Evolutionary conservation across 2,797 vertebrate genomes (phyloP), one percentile per base, ranked within the genome.

Genomic region (Morelia viridis): DNA sequence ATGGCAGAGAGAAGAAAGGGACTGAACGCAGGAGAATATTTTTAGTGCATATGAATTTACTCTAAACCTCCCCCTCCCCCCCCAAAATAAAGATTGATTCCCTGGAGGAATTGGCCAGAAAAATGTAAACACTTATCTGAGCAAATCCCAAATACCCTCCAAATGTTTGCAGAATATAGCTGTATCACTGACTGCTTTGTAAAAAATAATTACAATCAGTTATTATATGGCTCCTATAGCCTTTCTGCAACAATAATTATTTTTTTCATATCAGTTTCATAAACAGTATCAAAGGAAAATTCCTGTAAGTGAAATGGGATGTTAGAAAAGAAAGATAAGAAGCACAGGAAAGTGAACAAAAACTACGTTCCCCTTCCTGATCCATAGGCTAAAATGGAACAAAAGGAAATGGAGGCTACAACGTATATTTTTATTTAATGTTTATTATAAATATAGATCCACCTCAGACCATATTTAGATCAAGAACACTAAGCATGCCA

Each of bases 211-310:
- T 13, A 71, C 15, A 12, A 50, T 85, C 53, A 60, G 86, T 26
- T 56, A 22, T 41, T 85, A n/a, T 89, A 58, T 86, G 56, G 28
- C 28, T 89, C 41, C 56, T 60, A 9, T 62, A 31, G 15, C 11
- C 50, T 76, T 85, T 7, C 85, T 65, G 50, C 24, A 58, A 84
- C 28, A 88, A 88, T 56, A 91, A 85, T 85, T 84, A 41, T 4
- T 56, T 85, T 84, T 84, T 84, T 26, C 35, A 86, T 28, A 68
- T 68, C 41, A 84, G 5, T 56, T 58, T 91, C 53, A 86, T 84
- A 62, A 91, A 88, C 68, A 88, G 62, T 31, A 64, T 53, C 50
- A 91, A 62, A 80, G n/a, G 15, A 88, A 64, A 88, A 41, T 61
- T 3, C 64, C 8, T 57, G 28, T 35, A 41, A 56, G 87, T 64